phyloP scores from a whole-genome alignment of 2,888 invertebrate species.

The Synergus umbraculus region DNA sequence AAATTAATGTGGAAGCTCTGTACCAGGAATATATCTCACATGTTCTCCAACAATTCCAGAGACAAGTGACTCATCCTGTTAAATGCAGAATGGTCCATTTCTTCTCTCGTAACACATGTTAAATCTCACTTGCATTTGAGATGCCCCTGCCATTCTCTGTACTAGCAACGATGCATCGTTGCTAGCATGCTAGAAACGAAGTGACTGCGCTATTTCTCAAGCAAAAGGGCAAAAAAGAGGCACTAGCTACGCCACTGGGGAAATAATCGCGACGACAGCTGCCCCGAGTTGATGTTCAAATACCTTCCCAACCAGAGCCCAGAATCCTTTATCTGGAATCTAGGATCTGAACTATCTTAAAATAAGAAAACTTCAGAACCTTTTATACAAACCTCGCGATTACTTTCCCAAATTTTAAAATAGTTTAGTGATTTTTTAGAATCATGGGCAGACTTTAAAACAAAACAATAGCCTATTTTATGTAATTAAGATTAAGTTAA shows the following conservation, averaged over 20 bases:
- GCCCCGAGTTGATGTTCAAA: conserved; percentile 12
- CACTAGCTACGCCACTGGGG: conserved; percentile 11
- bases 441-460: neutral
- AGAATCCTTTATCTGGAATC: conserved; percentile 19
- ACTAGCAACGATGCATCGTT: neutral
- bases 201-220: conserved; percentile 29
- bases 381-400: neutral
- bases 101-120: conserved; percentile 17
- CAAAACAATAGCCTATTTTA: neutral
- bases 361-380: neutral
- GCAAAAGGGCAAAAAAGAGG: neutral
- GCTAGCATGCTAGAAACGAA: neutral
- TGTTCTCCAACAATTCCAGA: conserved; percentile 12
- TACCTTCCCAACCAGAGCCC: conserved; percentile 14
- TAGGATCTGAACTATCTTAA: neutral
- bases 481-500: neutral
- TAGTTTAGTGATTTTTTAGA: neutral
- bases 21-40: neutral
- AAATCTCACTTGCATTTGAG: no score
- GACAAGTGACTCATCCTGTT: conserved; percentile 37
- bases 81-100: conserved; percentile 37
- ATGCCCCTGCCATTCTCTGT: no score
- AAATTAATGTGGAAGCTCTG: neutral
- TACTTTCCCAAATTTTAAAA: neutral
- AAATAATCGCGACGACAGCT: conserved; percentile 25